Evolutionary conservation across 2,113 vertebrate species (phyloP).

Genomic region (Tachuris rubrigastra): DNA sequence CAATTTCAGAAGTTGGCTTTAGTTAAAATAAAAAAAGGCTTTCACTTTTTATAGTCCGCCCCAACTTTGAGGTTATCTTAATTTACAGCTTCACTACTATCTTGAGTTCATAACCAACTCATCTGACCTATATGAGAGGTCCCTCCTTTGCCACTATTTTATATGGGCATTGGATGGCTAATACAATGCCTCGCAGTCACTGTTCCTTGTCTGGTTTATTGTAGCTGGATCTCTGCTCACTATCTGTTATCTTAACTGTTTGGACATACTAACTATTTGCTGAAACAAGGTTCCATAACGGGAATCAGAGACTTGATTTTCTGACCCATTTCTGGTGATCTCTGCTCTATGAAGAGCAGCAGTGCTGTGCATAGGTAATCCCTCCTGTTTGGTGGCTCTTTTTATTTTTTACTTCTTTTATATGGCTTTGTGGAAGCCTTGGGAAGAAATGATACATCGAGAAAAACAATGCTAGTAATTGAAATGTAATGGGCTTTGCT

Average conservation of each 20-base stretch:
- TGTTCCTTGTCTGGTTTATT: neutral
- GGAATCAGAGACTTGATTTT: neutral
- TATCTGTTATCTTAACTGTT: neutral
- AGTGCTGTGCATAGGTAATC: neutral
- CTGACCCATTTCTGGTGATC: neutral
- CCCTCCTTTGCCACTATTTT: neutral
- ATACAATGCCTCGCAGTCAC: neutral
- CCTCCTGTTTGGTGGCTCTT: neutral
- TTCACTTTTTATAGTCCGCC: neutral
- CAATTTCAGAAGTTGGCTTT: neutral
- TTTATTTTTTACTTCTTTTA: neutral
- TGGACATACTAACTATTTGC: neutral
- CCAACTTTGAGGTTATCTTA: neutral
- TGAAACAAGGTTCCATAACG: neutral
- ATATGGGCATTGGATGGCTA: neutral
- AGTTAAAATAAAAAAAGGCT: neutral
- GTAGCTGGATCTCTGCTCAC: neutral
- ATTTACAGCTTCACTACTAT: neutral
- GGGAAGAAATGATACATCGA: neutral
- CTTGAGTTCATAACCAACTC: neutral
- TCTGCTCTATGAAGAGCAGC: no score
- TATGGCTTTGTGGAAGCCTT: neutral
- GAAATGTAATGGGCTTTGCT: neutral
- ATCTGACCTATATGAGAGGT: neutral
- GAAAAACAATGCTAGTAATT: neutral